Conservation (phyloP, 2,797 vertebrate genomes). For the Sylvia borin region DNA sequence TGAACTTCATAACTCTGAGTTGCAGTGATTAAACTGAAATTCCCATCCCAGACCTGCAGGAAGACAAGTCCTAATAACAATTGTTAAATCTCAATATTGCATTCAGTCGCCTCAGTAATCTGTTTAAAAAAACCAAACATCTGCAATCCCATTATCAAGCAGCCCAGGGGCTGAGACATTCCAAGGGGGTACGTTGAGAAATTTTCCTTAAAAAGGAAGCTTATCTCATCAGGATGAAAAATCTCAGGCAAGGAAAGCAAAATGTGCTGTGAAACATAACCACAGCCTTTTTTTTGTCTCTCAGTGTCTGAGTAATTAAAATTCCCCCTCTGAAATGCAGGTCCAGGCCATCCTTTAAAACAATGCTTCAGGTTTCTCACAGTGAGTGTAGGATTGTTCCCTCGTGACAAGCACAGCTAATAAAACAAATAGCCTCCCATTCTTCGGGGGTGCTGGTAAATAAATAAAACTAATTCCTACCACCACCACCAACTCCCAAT, state of each 20-base stretch:
- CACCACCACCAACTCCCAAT: background rate
- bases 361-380: background rate
- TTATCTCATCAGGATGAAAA: background rate
- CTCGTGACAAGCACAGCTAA: background rate
- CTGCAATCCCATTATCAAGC: background rate
- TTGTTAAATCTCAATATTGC: background rate
- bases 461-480: background rate
- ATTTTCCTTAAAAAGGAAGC: background rate
- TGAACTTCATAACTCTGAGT: background rate
- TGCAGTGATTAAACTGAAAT: slow-evolving; percentile 26
- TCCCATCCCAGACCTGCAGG: background rate
- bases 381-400: background rate
- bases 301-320: background rate
- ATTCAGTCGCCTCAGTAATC: background rate
- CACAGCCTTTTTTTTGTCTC: background rate
- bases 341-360: background rate
- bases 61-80: background rate
- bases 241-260: background rate
- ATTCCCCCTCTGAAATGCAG: background rate
- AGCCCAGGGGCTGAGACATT: slow-evolving; percentile 10
- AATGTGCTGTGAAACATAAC: background rate
- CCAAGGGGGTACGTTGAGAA: background rate
- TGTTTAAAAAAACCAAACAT: slow-evolving; percentile 9
- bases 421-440: background rate
- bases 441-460: background rate